Evolutionary conservation across 2,113 vertebrate species (phyloP), one percentile per base, ranked within the genome.

Genomic region (Bubalus kerabau): DNA sequence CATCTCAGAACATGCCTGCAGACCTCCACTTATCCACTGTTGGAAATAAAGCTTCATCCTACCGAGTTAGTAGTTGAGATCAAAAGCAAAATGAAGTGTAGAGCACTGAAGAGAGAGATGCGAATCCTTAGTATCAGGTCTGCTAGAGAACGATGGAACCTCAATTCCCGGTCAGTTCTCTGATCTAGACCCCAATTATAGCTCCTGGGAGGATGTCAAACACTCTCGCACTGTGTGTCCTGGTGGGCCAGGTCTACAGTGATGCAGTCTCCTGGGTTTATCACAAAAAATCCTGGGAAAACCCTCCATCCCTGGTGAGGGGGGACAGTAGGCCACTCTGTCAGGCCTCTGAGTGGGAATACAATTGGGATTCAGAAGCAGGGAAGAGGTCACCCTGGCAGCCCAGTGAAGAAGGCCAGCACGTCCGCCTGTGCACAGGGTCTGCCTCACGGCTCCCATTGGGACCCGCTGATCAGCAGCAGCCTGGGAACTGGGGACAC

Each of bases 351-450:
- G n/a, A 62, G n/a, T 94, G 52, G 91, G 36, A 96, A 52, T 50
- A 24, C 24, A 82, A 1, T 95, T 90, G 57, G 89, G 95, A 95
- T 97, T 87, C 83, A 82, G 30, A 7, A n/a, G 82, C 32, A 98
- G 82, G 4, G 32, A 93, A 28, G 90, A 92, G 60, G 96, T 94
- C 26, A 5, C 84, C 83, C 74, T 82, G 57, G 56, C 32, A 86
- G 67, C 13, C 59, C 30, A 84, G 50, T 15, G 36, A 48, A 26
- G 11, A 80, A 82, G 32, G 13, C 91, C 52, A 96, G 57, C 11
- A 4, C 43, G 12, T 94, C 64, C 67, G 10, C 36, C 91, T 40
- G 11, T 7, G 62, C 40, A 23, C 21, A 82, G 92, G 81, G 26
- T 91, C 67, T 6, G 60, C 52, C 52, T 40, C 90, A 5, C 19